Evolutionary conservation across 2,888 invertebrate genomes (phyloP).

Genomic region (Monochamus alternatus): DNA sequence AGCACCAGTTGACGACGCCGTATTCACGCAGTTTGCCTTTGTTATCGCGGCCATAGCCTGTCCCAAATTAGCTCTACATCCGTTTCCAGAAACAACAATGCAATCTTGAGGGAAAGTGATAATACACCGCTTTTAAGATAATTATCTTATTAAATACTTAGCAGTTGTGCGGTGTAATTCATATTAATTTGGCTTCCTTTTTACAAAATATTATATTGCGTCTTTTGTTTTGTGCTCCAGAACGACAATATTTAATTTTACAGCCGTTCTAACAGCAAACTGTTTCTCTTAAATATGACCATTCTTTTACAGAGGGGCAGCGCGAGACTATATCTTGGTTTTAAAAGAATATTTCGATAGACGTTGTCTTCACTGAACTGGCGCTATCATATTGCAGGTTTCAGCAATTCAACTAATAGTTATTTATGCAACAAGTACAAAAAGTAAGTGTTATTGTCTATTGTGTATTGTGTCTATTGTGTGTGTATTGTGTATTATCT

Average conservation of each 20-base stretch:
- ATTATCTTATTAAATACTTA: constrained; percentile 36
- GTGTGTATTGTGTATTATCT: too few species aligned
- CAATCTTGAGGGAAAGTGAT: constrained; percentile 48
- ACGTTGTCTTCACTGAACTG: too few species aligned
- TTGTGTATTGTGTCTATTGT: too few species aligned
- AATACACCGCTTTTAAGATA: constrained; percentile 44
- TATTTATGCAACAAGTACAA: too few species aligned
- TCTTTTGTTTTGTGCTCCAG: not conserved
- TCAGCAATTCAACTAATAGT: too few species aligned
- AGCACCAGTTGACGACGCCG: constrained; percentile 46
- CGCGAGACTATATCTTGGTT: too few species aligned
- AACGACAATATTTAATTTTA: not conserved
- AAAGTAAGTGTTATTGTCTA: too few species aligned
- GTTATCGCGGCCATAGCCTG: constrained; percentile 56
- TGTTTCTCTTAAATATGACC: too few species aligned
- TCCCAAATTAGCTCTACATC: constrained; percentile 55
- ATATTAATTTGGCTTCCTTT: constrained; percentile 31
- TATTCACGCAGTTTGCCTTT: constrained; percentile 47
- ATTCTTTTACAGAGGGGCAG: too few species aligned
- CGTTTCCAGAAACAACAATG: constrained; percentile 50
- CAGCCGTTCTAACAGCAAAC: not conserved
- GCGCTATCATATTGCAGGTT: too few species aligned
- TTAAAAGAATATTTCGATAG: too few species aligned
- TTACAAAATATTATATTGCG: not conserved
- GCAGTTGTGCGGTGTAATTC: constrained; percentile 27